Evolutionary conservation across 2,797 vertebrate species (phyloP).

Genomic region (Sebastes hubbsi): DNA sequence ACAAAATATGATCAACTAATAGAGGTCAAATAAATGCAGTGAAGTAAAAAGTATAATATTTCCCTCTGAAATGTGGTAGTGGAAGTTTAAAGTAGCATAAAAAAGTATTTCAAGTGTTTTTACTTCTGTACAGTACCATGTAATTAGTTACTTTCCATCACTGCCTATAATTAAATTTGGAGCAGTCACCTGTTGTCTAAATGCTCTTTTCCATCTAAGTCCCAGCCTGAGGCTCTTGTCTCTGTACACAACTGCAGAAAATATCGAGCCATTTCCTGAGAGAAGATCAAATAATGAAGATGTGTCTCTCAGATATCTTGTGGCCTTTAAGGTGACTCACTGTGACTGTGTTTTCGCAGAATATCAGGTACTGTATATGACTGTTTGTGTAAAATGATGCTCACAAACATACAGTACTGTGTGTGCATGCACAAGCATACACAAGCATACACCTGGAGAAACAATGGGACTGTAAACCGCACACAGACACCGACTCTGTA

Average conservation of each 20-base stretch:
- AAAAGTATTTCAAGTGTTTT: neutral
- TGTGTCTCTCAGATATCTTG: conserved; percentile 44
- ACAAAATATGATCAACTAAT: neutral
- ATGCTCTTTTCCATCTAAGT: conserved; percentile 44
- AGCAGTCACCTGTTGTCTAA: conserved; percentile 51
- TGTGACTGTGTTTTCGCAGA: conserved; percentile 24
- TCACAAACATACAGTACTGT: neutral
- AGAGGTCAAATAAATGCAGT: neutral
- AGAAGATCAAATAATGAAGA: conserved; percentile 67
- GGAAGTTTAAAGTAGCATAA: neutral
- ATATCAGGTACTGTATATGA: neutral
- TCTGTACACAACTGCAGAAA: conserved; percentile 41
- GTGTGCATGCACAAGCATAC: conserved; percentile 1
- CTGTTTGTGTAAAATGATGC: conserved; percentile 10
- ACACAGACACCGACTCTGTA: neutral
- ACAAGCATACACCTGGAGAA: conserved; percentile 22
- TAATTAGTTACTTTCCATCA: conserved; percentile 36
- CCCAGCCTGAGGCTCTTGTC: conserved; percentile 47
- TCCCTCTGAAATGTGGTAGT: neutral
- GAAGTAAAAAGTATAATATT: neutral
- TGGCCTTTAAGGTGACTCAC: conserved; percentile 40
- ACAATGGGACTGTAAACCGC: conserved; percentile 8
- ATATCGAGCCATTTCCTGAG: conserved; percentile 47
- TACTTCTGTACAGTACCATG: conserved; percentile 2
- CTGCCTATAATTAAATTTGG: conserved; percentile 38